Evolutionary conservation across 2,113 vertebrate species (phyloP), one percentile per base, ranked within the genome.

Genomic region (Guaruba guarouba): DNA sequence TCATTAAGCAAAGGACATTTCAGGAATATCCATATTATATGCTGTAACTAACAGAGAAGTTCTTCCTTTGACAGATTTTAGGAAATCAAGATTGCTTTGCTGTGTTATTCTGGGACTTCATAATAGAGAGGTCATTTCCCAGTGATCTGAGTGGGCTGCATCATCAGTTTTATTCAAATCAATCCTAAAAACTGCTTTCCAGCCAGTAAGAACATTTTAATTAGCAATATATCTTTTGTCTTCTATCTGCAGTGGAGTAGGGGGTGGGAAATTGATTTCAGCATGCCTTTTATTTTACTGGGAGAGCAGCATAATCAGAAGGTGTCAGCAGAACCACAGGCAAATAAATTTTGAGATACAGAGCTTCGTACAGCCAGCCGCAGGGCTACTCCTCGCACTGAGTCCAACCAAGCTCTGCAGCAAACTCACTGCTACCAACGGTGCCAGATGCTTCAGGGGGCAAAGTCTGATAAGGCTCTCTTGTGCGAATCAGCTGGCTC

Each of bases 1-100:
- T 97, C 96, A 95, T 97, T 97, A 97, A 94, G 61, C 93, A 95
- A 91, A 97, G 94, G 93, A 94, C 70, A 73, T 97, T 98, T 97
- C 96, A 96, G 95, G 95, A 96, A 88, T 95, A 95, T 88, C 92
- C 91, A 5, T 86, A 88, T 97, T 93, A 92, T 92, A 83, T 85
- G 86, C 82, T 89, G 44, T 86, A 91, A 92, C 81, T 91, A 90
- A 73, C 95, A 74, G 96, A 96, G 74, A 91, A 96, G 67, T 92
- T 80, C 89, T 96, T 95, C 80, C 80, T 95, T 86, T 87, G 79
- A 95, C 81, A 14, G 41, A 69, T 92, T 96, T 95, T 95, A 94
- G 96, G 91, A 94, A 96, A 95, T 73, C 76, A 96, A 83, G 77
- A 95, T 93, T 91, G 75, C 95, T 93, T 96, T 93, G 81, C 88